Base-by-base conservation (phyloP, 2,797 vertebrate genomes). In the Melanotaenia boesemani region DNA sequence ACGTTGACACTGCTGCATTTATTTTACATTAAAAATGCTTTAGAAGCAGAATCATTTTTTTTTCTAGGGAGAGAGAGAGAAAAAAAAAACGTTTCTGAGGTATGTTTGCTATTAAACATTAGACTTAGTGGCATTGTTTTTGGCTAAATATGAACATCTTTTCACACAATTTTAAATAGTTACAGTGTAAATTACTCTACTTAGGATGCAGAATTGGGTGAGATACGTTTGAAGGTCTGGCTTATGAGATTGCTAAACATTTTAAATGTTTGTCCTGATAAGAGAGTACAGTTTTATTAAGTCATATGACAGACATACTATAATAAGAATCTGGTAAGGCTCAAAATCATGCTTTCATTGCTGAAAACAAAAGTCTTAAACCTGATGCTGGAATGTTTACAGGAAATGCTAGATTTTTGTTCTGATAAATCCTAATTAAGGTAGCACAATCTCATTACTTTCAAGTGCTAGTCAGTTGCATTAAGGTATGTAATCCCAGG, bases 1-100 rank as follows among this genome's bases (percentile, higher is more conserved):
- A 88, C 79, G 88, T 86, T 90, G 88, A 91, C 88, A 79, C 71
- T 74, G 74, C 76, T 88, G 85, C 75, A 82, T 81, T 85, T 87
- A 39, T 77, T 76, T 80, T 41, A 32, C 37, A 74, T 28, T 50
- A 75, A 85, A 88, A 87, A 79, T 81, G 79, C 84, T 79, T 83
- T 84, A 48, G 82, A 85, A 90, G 86, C 86, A 89, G 70, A 79
- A 84, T 81, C 46, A 70, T 68, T 69, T 37, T 70, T 79, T 28
- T 77, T 34, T 34, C 32, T 37, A 11, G 8, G 36, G 2, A 11
- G 10, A 37, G 34, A 34, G 8, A 37, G 1, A 6, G 4, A 8
- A 2, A 6, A 9, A 37, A 37, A 11, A 37, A 37, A 1, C 36
- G 10, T 37, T 37, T 7, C 36, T 60, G 11, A 59, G 11, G 60